Evolutionary conservation across 2,797 vertebrate genomes (phyloP), one percentile per base, ranked within the genome.

Genomic region (Tenualosa ilisha): DNA sequence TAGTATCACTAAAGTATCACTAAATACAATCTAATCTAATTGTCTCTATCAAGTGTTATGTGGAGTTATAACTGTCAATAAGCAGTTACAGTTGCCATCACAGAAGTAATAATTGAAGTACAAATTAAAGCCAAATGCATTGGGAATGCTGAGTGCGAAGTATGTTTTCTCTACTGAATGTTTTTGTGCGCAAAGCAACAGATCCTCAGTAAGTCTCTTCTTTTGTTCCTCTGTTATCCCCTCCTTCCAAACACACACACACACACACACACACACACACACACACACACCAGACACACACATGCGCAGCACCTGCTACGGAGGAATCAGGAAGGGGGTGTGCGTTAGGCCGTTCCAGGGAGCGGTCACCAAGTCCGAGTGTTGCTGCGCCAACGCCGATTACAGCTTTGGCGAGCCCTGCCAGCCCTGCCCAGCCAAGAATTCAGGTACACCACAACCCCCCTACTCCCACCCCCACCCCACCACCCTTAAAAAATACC

Each of bases 271-370:
- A 53, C 96, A 53, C 51, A 53, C 51, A 53, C 12, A 13, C 51
- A 53, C 95, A 96, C 83, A 95, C 95, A 53, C 56, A 20, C 20
- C 75, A 96, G 96, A 96, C 84, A 95, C 95, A 59, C 96, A 96
- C 31, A 86, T 96, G 92, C 95, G 93, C 81, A 96, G 94, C 87
- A 96, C 94, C 0, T 96, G 96, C 88, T 96, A 96, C 79, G 95
- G 95, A 85, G 88, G 90, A 46, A 94, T 95, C 84, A 94, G 92
- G 83, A 95, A 91, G 86, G 95, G 95, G 26, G 75, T 85, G 0
- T 96, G 95, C 90, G 88, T 93, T 5, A 92, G 91, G 61, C 92
- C 94, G 53, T 94, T 96, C 86, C 93, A 91, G 56, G 94, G 93
- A 46, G 93, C 95, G 53, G 93, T 96, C 85, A 96, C 95, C 59